Base-by-base conservation (phyloP, 2,113 vertebrate species). In the Xerus inauris region DNA sequence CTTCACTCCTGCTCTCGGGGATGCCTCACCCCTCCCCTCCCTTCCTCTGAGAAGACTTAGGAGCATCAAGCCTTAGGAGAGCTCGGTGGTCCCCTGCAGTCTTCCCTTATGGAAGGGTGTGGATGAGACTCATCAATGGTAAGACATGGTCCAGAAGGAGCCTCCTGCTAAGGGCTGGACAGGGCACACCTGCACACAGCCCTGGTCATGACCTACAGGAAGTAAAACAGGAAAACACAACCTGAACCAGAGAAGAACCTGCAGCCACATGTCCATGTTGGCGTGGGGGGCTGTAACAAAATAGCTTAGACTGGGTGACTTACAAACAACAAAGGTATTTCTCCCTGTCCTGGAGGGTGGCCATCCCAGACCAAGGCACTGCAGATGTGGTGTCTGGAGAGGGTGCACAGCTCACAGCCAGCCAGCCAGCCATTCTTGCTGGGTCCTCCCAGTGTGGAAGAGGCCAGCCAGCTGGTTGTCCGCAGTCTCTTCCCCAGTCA, bases 1-100 rank as follows among this genome's bases (percentile, higher is more conserved):
- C 94, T 88, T 94, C 96, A 95, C 96, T 97, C 89, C 49, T 64
- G 76, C 69, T 91, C 89, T 30, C 6, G 22, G 96, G 82, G 91
- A 90, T 80, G 82, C 92, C 94, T 79, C 91, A 22, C 45, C 40
- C 35, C 10, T 30, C 22, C 40, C 93, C 1, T 0, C 87, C 35
- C 77, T 79, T 95, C 75, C 69, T 82, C 88, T 94, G 65, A 82
- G 97, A 90, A 62, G 80, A 89, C 40, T 88, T 40, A 88, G 45
- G 95, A 94, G 64, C 94, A 90, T 72, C 90, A 87, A 49, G 82
- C 26, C 0, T 26, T 87, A 88, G 65, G 35, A 91, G 72, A 45
- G 85, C 54, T 92, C 91, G 97, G 73, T 28, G 38, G 5, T 94
- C 42, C 65, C 93, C 86, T 94, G 93, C 28, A 62, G 13, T 73